These are phyloP conservation scores for Deladenus siricidicola DNA, from an alignment of 2,888 invertebrate species.

Conservation along the genomic window DNA sequence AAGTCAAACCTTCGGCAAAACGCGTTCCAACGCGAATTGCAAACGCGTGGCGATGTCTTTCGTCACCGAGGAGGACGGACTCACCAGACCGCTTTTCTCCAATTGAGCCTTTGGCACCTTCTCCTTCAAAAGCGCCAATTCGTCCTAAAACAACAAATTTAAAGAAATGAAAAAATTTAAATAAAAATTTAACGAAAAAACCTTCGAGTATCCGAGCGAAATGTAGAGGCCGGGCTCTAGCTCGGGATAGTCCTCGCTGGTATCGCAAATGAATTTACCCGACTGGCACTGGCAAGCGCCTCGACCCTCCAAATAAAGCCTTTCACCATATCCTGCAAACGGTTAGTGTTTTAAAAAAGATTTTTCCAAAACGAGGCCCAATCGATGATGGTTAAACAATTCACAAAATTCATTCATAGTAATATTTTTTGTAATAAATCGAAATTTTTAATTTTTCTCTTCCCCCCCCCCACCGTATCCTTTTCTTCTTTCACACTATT, in stretches of 20 bases:
- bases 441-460: no score
- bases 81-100: conserved; percentile 35
- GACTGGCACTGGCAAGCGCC: conserved; percentile 49
- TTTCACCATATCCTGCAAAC: conserved; percentile 47
- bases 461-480: no score
- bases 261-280: conserved; percentile 45
- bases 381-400: no score
- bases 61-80: conserved; percentile 21
- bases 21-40: conserved; percentile 43
- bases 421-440: no score
- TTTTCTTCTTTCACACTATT: no score
- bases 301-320: conserved; percentile 43
- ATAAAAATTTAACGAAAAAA: not conserved
- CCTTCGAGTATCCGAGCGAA: conserved; percentile 38
- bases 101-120: conserved; percentile 35
- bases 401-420: no score
- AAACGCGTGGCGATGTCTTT: conserved; percentile 43
- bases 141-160: conserved; percentile 10
- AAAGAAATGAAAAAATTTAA: not conserved
- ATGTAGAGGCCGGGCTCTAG: conserved; percentile 43
- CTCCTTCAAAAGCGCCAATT: conserved; percentile 36
- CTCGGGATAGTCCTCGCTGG: conserved; percentile 33
- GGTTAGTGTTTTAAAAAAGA: no score
- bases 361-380: no score
- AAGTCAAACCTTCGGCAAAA: conserved; percentile 37